Base-by-base conservation (phyloP, 2,113 vertebrate genomes). In the Macrotus californicus region DNA sequence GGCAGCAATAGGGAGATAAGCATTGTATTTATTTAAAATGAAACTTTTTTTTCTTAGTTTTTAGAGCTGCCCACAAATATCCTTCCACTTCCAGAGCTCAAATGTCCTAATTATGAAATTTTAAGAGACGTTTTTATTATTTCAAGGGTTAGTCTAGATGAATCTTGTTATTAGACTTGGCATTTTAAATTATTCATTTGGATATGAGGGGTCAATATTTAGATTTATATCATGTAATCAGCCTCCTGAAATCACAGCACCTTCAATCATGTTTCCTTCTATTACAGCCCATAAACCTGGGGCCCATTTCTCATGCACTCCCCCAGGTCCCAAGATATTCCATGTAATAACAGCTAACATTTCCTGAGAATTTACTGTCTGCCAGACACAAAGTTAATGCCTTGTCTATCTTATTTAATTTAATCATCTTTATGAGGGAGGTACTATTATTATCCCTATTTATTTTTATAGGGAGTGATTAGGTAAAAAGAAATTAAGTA, bases 181-280 rank as follows among this genome's bases (percentile, higher is more conserved):
- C 43, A 41, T 95, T 96, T 96, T n/a, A 48, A 75, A 81, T 87
- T 66, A 87, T 77, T 31, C 83, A 91, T 96, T 91, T 97, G 15
- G 6, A 59, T 95, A 80, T 52, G 72, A 93, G n/a, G 6, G 61
- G 93, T 87, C 24, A 80, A 80, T 93, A 89, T 80, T 95, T 86
- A 86, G 48, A 82, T 77, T 89, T 92, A 46, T n/a, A 36, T 73
- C 83, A 93, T 91, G 5, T 39, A 76, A 67, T 72, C 50, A 66
- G 2, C 7, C 18, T 96, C n/a, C 69, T 91, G 50, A 93, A 76
- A 48, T 75, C 56, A 41, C 8, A 75, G 13, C 46, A n/a, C 18
- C 59, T 77, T 86, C 52, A 34, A 72, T 93, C 36, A 77, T 12
- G 48, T 50, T 72, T 52, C 36, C 43, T 81, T 72, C 48, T 36